phyloP scores from a whole-genome alignment of 2,797 vertebrate genomes.

The Manis crassicaudata region DNA sequence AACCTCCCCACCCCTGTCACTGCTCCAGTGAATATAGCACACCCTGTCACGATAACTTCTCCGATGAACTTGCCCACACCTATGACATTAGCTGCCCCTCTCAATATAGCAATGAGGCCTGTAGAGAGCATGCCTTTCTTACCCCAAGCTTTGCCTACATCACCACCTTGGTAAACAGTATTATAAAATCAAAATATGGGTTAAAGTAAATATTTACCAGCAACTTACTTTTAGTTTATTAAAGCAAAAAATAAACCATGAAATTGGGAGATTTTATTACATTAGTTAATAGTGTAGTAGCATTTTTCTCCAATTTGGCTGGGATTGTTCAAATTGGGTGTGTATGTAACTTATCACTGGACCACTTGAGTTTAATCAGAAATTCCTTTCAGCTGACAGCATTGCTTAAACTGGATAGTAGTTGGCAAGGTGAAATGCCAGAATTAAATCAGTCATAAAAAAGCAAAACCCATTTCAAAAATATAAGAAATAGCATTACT shows the following conservation, averaged over 20 bases:
- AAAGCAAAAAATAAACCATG: conserved; percentile 82
- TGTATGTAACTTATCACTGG: conserved; percentile 81
- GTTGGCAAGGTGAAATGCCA: conserved; percentile 81
- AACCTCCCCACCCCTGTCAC: conserved; percentile 92
- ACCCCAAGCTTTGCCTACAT: conserved; percentile 97
- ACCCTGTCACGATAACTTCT: conserved; percentile 96
- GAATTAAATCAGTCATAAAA: conserved; percentile 76
- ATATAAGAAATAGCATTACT: conserved; percentile 76
- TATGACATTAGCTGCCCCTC: conserved; percentile 92
- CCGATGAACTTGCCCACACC: conserved; percentile 93
- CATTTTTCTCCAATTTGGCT: conserved; percentile 86
- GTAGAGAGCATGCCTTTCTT: conserved; percentile 95
- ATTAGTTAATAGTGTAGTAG: conserved; percentile 83
- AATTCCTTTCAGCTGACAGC: conserved; percentile 84
- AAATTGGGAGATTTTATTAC: conserved; percentile 82
- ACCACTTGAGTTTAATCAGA: conserved; percentile 85
- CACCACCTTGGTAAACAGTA: conserved; percentile 95
- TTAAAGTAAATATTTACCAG: conserved; percentile 89
- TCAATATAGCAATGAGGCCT: conserved; percentile 97
- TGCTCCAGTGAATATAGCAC: conserved; percentile 95
- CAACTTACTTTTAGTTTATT: conserved; percentile 84
- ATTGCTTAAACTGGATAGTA: conserved; percentile 84
- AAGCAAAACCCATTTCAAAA: conserved; percentile 70
- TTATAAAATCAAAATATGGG: conserved; percentile 86
- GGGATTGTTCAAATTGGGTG: conserved; percentile 84